Evolutionary conservation across 1,140 invertebrate species (phyloP), one percentile per base, ranked within the genome.

Genomic region (Panulirus ornatus): DNA sequence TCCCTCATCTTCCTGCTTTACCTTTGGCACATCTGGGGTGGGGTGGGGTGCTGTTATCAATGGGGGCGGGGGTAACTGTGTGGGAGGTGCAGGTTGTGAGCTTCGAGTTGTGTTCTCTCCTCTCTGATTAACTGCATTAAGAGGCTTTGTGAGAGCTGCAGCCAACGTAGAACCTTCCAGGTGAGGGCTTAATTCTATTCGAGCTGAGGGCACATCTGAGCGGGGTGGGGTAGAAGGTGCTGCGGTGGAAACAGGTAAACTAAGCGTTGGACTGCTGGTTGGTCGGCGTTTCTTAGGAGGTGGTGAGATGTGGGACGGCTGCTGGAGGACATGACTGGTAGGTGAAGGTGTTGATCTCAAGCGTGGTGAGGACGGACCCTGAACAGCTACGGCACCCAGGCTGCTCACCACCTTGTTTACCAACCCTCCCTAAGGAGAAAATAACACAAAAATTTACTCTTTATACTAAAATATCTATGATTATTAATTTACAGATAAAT

Each of bases 221-320:
- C 79, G 88, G 66, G 88, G 88, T 76, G 88, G 88, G 51, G 88
- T 89, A 82, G 88, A 89, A 89, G 88, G 88, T 83, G 88, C 71
- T 89, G 88, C 88, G 88, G 88, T 89, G 88, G 88, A 89, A 83
- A 89, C 76, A 84, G 88, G 79, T 47, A 89, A 89, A 42, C 66
- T 83, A 70, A 83, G 88, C 70, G 84, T 91, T 75, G 84, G 84
- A 83, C 84, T 91, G 58, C 75, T 91, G 75, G 76, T 79, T 79
- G 90, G 84, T 73, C 91, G 88, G 70, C 91, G 89, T 70, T 92
- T 92, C 71, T 92, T 92, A 58, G 91, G 91, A 78, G 91, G 91
- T 81, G 91, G 91, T 47, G 91, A 92, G 63, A 92, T 91, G 70
- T 92, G 91, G 88, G 88, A 89, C 88, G 88, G 88, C 81, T 89